Conservation (phyloP, 1,140 invertebrate species). For the Littorina saxatilis region DNA sequence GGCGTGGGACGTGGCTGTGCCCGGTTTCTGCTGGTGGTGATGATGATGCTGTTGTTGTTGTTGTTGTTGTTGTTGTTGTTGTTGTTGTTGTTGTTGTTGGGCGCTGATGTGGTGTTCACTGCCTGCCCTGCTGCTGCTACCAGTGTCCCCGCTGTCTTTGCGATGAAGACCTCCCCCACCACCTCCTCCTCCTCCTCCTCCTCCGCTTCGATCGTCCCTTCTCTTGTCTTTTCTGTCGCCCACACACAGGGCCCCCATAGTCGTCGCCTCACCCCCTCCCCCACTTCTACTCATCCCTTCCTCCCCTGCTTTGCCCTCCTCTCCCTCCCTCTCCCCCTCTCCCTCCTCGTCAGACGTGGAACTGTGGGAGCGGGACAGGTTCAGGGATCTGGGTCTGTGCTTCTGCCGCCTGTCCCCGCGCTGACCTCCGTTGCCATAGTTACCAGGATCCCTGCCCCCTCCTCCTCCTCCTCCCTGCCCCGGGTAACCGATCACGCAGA, state of each 20-base stretch:
- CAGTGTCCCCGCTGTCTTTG: neutral
- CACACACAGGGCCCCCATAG: too few species aligned
- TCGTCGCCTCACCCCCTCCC: neutral
- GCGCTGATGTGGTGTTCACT: too few species aligned
- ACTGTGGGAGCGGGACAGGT: constrained; percentile 66
- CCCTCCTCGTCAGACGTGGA: constrained; percentile 69
- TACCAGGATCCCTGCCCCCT: constrained; percentile 37
- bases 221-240: neutral
- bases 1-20: neutral
- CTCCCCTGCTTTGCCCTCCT: constrained; percentile 20
- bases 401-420: constrained; percentile 50
- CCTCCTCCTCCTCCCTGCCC: constrained; percentile 38
- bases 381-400: constrained; percentile 67
- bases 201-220: neutral
- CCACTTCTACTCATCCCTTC: neutral
- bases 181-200: too few species aligned
- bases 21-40: neutral
- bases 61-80: neutral
- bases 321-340: constrained; percentile 50
- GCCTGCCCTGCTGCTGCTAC: neutral
- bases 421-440: constrained; percentile 8
- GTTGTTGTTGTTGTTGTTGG: too few species aligned
- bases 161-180: neutral
- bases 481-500: constrained; percentile 18
- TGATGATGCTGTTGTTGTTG: constrained; percentile 4